phyloP scores from a whole-genome alignment of 2,797 vertebrate species.

The Schizothorax lantsangensis region DNA sequence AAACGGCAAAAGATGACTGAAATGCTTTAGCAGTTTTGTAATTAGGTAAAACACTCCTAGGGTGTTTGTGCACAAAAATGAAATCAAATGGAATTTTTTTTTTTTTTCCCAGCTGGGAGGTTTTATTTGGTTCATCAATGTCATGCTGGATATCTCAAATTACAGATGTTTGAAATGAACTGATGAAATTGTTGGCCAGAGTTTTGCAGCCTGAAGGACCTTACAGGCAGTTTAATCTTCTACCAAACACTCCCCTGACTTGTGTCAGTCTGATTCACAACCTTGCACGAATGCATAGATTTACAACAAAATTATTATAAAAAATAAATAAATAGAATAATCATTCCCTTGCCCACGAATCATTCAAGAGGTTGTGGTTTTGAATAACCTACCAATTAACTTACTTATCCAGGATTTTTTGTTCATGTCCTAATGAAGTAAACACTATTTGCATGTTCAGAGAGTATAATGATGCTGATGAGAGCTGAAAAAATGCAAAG shows the following conservation, averaged over 20 bases:
- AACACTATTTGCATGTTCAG: not conserved
- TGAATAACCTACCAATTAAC: not conserved
- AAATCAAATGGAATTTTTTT: not conserved
- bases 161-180: not conserved
- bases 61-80: not conserved
- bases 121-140: not conserved
- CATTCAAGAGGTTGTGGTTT: not conserved
- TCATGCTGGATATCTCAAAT: not conserved
- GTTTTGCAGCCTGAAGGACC: not conserved
- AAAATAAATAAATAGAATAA: not conserved
- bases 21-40: not conserved
- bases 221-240: not conserved
- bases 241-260: not conserved
- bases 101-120: not conserved
- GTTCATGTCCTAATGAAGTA: not conserved
- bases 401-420: not conserved
- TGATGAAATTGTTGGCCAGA: not conserved
- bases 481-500: slow-evolving; percentile 10
- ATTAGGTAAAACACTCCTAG: not conserved
- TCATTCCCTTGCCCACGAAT: not conserved
- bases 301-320: not conserved
- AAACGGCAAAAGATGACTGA: not conserved
- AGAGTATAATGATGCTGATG: not conserved
- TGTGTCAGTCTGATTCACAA: not conserved
- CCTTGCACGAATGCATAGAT: not conserved